Conservation (phyloP, 2,797 vertebrate genomes). For the Thalassophryne amazonica region DNA sequence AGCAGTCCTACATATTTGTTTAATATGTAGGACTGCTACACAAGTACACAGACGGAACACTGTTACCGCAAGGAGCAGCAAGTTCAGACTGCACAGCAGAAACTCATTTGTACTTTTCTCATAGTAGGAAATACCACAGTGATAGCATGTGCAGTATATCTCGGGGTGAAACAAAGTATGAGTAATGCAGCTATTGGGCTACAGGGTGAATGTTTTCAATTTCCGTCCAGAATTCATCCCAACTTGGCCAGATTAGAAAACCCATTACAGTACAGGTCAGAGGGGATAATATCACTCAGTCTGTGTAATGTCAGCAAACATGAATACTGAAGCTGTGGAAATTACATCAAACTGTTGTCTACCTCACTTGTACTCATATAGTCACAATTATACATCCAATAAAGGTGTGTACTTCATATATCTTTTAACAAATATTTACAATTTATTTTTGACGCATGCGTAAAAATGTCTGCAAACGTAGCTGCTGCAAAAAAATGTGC, state of each 20-base stretch:
- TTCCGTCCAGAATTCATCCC: constrained; percentile 39
- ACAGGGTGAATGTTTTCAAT: constrained; percentile 14
- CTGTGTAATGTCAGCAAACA: neutral
- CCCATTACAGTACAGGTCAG: constrained; percentile 1
- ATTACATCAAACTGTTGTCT: neutral
- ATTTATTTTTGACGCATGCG: too few relatives aligned
- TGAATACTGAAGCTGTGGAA: constrained; percentile 2
- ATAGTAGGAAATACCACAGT: constrained; percentile 11
- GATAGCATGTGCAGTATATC: constrained; percentile 2
- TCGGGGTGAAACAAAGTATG: constrained; percentile 16
- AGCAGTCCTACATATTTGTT: too few relatives aligned
- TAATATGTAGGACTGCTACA: too few relatives aligned
- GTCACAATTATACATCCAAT: too few relatives aligned
- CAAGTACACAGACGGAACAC: too few relatives aligned
- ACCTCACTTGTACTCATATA: neutral
- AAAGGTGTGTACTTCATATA: too few relatives aligned
- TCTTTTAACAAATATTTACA: too few relatives aligned
- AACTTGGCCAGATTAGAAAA: constrained; percentile 36
- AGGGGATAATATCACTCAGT: neutral
- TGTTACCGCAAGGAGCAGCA: neutral
- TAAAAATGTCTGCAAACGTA: too few relatives aligned
- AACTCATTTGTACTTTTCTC: too few relatives aligned
- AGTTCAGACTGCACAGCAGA: neutral
- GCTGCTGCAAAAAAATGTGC: too few relatives aligned
- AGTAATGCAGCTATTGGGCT: constrained; percentile 35